These are phyloP conservation scores for Sarcophaga subvicina DNA, from an alignment of 2,888 invertebrate species.

Conservation along the genomic window DNA sequence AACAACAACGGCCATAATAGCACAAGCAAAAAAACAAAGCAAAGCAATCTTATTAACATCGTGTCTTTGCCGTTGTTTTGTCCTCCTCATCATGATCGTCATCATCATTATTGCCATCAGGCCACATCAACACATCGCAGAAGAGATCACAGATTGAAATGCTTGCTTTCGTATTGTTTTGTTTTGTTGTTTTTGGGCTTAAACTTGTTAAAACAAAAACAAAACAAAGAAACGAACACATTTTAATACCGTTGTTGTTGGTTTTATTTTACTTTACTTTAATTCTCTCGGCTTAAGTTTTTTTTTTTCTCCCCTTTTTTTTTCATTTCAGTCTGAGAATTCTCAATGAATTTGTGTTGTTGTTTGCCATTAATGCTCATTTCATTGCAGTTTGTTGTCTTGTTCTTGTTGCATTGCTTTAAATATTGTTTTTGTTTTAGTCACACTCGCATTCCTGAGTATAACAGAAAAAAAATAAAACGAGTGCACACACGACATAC, in stretches of 20 bases:
- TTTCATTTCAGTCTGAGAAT: conserved; percentile 67
- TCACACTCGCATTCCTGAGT: conserved; percentile 67
- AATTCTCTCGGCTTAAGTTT: conserved; percentile 4
- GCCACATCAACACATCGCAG: neutral
- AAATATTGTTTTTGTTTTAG: conserved; percentile 43
- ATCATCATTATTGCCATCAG: no score
- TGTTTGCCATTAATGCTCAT: conserved; percentile 32
- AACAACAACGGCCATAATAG: no score
- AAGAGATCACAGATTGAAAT: neutral
- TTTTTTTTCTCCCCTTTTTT: conserved; percentile 4
- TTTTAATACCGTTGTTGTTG: no score
- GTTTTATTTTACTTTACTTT: no score
- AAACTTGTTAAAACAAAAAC: neutral
- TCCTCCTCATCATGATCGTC: no score
- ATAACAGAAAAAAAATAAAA: conserved; percentile 17
- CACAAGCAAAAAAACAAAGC: no score
- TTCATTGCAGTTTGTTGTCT: conserved; percentile 19
- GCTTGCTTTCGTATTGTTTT: neutral
- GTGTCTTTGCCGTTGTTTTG: no score
- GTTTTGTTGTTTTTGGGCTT: neutral
- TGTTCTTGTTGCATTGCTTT: neutral
- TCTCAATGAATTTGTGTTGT: conserved; percentile 64
- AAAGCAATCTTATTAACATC: no score
- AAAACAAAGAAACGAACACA: neutral
- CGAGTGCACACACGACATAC: neutral